Evolutionary conservation across 1,140 invertebrate genomes (phyloP), one percentile per base, ranked within the genome.

Genomic region (Ceratosolen fusciceps): DNA sequence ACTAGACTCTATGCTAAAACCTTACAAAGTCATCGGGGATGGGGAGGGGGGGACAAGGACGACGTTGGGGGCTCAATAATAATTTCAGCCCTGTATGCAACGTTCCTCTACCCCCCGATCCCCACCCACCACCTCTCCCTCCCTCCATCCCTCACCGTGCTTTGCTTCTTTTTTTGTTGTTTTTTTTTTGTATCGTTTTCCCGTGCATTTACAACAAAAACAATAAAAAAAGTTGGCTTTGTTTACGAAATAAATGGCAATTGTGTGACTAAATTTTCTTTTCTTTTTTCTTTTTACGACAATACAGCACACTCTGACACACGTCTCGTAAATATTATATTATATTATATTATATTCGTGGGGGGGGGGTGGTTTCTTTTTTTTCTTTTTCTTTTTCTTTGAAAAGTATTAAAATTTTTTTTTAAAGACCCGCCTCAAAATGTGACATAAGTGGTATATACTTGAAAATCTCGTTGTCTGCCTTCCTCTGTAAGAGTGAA

Each of bases 321-420:
- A 9, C n/a, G 19, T 12, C 60, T 65, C 31, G 10, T 37, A 37
- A 62, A 65, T 34, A 37, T 37, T 65, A n/a, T 24, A 65, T 65
- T 65, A 65, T 37, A 37, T 65, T 65, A 37, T 31, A 65, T n/a
- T n/a, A n/a, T n/a, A n/a, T n/a, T n/a, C n/a, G n/a, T n/a, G n/a
- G n/a, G n/a, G n/a, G n/a, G n/a, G n/a, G n/a, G n/a, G n/a, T n/a
- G n/a, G n/a, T n/a, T n/a, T n/a, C n/a, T n/a, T n/a, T n/a, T n/a
- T n/a, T n/a, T n/a, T n/a, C n/a, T n/a, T n/a, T n/a, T n/a, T n/a
- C 19, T n/a, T 37, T 65, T 65, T 65, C 10, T 37, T 19, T 37
- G 21, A 7, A 65, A 37, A 65, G 37, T 65, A 65, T 65, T 65
- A 37, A 65, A 65, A 65, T 37, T 65, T 65, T 37, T 65, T 37